Percentiles rank a stretch among this genome's conserved stretches.
Conservation (phyloP, 1,140 invertebrate genomes). For the Bombus consobrinus region DNA sequence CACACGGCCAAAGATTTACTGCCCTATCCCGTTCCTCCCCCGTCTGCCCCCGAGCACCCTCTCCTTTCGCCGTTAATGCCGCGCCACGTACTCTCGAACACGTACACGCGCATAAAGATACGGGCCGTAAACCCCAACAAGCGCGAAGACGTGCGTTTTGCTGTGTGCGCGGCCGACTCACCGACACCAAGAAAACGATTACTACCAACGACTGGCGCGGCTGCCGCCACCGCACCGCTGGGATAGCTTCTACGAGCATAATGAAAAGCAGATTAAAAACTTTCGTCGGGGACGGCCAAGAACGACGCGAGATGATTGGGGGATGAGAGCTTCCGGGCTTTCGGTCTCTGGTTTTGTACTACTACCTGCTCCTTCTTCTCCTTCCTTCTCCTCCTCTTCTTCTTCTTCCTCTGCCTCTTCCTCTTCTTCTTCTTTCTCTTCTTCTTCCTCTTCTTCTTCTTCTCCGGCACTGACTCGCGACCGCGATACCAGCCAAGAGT, state of each 20-base stretch:
- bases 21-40: constrained; percentile 54
- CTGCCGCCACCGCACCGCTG: neutral
- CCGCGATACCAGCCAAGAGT: constrained; percentile 42
- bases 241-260: constrained; percentile 64
- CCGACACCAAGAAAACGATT: constrained; percentile 32
- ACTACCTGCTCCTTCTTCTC: neutral
- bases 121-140: constrained; percentile 78
- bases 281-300: constrained; percentile 60
- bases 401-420: neutral
- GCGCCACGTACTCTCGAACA: constrained; percentile 72
- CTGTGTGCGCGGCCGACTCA: constrained; percentile 21
- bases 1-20: constrained; percentile 79
- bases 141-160: constrained; percentile 64
- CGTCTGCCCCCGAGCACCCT: neutral
- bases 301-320: constrained; percentile 50
- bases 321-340: constrained; percentile 48
- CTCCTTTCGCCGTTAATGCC: constrained; percentile 76
- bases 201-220: constrained; percentile 18
- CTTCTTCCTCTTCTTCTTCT: too few relatives aligned
- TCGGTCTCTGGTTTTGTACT: constrained; percentile 35
- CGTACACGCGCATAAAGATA: constrained; percentile 72
- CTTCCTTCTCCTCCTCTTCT: neutral
- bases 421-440: neutral
- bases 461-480: neutral
- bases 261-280: constrained; percentile 75